These are phyloP conservation scores for Copidosoma floridanum DNA, from an alignment of 1,140 invertebrate genomes.

Conservation along the genomic window DNA sequence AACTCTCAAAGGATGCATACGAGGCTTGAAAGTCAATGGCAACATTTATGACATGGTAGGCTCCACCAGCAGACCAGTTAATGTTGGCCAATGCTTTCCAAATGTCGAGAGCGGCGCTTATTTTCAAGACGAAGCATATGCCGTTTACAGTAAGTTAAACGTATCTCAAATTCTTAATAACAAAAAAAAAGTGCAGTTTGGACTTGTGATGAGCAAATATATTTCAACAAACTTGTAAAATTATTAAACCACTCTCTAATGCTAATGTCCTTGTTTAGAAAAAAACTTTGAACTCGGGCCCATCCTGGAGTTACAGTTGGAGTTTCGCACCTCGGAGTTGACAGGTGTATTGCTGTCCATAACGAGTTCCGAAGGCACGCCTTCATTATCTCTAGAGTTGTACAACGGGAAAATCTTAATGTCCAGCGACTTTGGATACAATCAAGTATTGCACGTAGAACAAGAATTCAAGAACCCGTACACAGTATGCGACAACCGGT, in stretches of 20 bases:
- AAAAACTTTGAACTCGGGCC: constrained; percentile 20
- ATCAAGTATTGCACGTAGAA: constrained; percentile 60
- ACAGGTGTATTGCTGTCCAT: constrained; percentile 78
- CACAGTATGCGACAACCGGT: constrained; percentile 79
- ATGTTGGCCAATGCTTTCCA: constrained; percentile 84
- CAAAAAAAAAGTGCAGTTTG: no score
- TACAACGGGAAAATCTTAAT: constrained; percentile 75
- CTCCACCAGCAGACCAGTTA: constrained; percentile 64
- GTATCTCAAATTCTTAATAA: no score
- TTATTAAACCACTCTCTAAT: constrained; percentile 48
- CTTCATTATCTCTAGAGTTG: constrained; percentile 74
- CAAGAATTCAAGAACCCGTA: constrained; percentile 63
- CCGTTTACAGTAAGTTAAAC: constrained; percentile 70
- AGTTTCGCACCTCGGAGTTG: constrained; percentile 81
- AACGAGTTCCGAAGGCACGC: constrained; percentile 62
- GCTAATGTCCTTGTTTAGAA: no score
- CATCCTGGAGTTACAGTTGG: constrained; percentile 61
- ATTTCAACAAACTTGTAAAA: no score
- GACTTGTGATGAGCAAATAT: no score
- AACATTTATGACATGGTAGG: constrained; percentile 73
- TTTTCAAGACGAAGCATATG: constrained; percentile 80
- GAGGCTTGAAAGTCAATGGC: constrained; percentile 73
- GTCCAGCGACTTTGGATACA: constrained; percentile 67
- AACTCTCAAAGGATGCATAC: constrained; percentile 80
- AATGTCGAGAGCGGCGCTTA: constrained; percentile 82